Conservation (phyloP, 2,113 vertebrate genomes). For the Platysteira castanea region DNA sequence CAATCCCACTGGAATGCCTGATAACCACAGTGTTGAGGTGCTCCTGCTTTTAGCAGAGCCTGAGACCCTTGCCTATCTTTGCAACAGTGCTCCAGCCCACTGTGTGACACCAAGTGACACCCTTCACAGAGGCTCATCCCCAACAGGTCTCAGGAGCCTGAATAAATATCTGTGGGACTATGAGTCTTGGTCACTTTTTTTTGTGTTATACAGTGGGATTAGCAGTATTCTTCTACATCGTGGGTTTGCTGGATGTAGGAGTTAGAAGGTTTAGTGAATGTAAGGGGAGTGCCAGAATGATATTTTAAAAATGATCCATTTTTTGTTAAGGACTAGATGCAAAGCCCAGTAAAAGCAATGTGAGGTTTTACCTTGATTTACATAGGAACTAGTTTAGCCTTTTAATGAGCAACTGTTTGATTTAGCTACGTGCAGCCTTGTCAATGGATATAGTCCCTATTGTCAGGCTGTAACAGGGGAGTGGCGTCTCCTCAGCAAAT, state of each 20-base stretch:
- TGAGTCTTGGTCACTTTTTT: background rate
- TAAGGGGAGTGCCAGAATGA: background rate
- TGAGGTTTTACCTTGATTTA: background rate
- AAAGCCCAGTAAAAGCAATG: background rate
- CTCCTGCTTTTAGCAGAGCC: background rate
- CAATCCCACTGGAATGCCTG: background rate
- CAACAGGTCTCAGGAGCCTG: background rate
- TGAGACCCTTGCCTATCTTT: background rate
- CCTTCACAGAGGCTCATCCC: background rate
- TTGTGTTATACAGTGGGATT: background rate
- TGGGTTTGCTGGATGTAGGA: background rate
- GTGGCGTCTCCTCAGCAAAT: background rate
- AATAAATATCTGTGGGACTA: background rate
- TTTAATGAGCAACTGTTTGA: slow-evolving; percentile 15
- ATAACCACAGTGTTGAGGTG: background rate
- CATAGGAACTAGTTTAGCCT: background rate
- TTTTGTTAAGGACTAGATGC: background rate
- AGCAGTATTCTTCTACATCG: background rate
- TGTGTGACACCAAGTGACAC: background rate
- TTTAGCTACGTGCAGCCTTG: background rate
- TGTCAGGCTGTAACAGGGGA: background rate
- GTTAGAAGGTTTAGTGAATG: background rate
- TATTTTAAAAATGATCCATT: background rate
- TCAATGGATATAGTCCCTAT: background rate
- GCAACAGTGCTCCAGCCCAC: background rate